phyloP scores from a whole-genome alignment of 2,888 invertebrate species.

The Drosophila testacea region DNA sequence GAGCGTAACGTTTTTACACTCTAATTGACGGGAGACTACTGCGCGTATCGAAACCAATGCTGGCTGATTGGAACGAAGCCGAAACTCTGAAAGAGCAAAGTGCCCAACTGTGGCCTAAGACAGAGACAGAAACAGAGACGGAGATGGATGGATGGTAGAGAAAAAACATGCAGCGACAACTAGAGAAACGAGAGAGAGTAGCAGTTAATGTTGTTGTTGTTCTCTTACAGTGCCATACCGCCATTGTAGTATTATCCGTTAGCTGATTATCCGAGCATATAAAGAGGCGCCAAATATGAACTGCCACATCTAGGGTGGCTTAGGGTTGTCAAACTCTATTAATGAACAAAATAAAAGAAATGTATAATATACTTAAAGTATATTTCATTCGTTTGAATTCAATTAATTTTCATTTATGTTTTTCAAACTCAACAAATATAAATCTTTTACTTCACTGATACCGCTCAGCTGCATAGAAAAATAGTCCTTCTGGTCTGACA shows the following conservation, averaged over 20 bases:
- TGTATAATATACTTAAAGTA: no score
- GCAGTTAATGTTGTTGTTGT: slow-evolving; percentile 17
- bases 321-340: slow-evolving; percentile 38
- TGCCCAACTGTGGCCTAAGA: slow-evolving; percentile 45
- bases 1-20: slow-evolving; percentile 78
- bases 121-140: slow-evolving; percentile 10
- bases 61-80: slow-evolving; percentile 55
- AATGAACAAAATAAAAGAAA: no score
- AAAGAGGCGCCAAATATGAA: slow-evolving; percentile 66
- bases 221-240: slow-evolving; percentile 32
- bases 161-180: slow-evolving; percentile 1
- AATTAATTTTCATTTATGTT: not conserved
- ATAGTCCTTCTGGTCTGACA: not conserved
- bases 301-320: slow-evolving; percentile 30
- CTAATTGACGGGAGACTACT: slow-evolving; percentile 83
- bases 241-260: slow-evolving; percentile 43
- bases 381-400: no score
- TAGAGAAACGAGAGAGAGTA: slow-evolving; percentile 22
- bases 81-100: slow-evolving; percentile 34
- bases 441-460: not conserved
- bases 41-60: slow-evolving; percentile 60
- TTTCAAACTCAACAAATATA: not conserved
- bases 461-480: not conserved
- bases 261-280: slow-evolving; percentile 61
- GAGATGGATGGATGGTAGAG: not conserved